phyloP scores from a whole-genome alignment of 2,113 vertebrate genomes.

The Muntiacus reevesi region DNA sequence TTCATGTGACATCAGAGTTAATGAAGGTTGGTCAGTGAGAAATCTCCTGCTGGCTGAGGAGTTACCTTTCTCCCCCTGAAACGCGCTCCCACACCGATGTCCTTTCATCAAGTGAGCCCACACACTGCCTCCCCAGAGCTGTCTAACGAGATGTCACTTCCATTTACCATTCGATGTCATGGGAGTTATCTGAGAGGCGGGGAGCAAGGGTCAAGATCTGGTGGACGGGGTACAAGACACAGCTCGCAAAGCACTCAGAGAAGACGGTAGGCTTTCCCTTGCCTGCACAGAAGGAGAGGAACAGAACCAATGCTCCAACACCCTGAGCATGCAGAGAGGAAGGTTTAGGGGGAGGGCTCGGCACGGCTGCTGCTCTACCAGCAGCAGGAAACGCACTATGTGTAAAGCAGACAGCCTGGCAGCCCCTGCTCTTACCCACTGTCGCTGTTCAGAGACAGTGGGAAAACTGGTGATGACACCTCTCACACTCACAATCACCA shows the following conservation, averaged over 20 bases:
- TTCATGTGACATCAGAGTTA: conserved; percentile 77
- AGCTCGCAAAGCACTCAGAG: not conserved
- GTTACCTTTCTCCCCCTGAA: not conserved
- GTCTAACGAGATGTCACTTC: conserved; percentile 33
- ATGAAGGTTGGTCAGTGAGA: conserved; percentile 74
- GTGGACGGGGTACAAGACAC: not conserved
- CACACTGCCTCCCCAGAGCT: not conserved
- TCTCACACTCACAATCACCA: not conserved
- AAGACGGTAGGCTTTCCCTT: not conserved
- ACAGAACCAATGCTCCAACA: not conserved
- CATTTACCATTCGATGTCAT: conserved; percentile 11
- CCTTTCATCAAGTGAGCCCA: conserved; percentile 42
- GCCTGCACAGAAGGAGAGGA: not conserved
- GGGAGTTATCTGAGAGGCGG: not conserved
- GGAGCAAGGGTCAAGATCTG: conserved; percentile 29
- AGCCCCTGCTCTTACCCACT: not conserved
- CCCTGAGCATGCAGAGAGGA: not conserved
- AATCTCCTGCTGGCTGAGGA: conserved; percentile 56
- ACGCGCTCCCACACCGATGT: not conserved
- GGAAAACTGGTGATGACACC: not conserved
- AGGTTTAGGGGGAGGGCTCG: not conserved
- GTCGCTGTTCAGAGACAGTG: not conserved
- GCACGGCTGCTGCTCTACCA: not conserved
- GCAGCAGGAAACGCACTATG: not conserved
- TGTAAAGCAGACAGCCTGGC: too few species aligned